phyloP scores from a whole-genome alignment of 2,888 invertebrate species.

The Morpho achilles region DNA sequence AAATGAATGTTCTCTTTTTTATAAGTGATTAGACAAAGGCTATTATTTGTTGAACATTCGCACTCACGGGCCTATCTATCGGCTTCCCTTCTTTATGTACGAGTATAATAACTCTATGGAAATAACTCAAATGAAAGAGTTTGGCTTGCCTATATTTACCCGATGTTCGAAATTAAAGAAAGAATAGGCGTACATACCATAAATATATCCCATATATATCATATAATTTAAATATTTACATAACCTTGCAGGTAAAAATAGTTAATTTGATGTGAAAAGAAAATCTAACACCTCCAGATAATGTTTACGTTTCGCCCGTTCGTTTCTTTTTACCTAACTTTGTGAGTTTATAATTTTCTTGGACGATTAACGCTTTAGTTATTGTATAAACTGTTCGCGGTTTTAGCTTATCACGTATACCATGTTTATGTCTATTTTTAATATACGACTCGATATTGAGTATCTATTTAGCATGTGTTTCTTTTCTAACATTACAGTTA shows the following conservation, averaged over 20 bases:
- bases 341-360: slow-evolving; percentile 23
- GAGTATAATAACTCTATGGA: too few species aligned
- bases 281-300: slow-evolving; percentile 7
- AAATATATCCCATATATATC: too few species aligned
- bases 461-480: slow-evolving; percentile 1
- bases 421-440: slow-evolving; percentile 9
- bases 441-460: too few species aligned
- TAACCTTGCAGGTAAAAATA: slow-evolving; percentile 5
- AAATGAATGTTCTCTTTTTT: too few species aligned
- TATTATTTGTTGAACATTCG: too few species aligned
- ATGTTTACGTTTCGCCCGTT: slow-evolving; percentile 10
- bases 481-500: slow-evolving; percentile 1
- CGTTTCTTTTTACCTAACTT: slow-evolving; percentile 5
- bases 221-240: slow-evolving; percentile 3
- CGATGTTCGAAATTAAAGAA: too few species aligned
- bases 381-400: slow-evolving; percentile 6
- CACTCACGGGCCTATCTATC: too few species aligned
- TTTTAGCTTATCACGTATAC: slow-evolving; percentile 3
- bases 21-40: too few species aligned
- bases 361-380: slow-evolving; percentile 19
- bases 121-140: too few species aligned
- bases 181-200: too few species aligned
- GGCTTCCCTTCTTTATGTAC: too few species aligned
- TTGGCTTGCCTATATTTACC: too few species aligned
- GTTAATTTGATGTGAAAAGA: slow-evolving; percentile 2